phyloP scores from a whole-genome alignment of 2,113 vertebrate genomes.

The Nesoenas mayeri region DNA sequence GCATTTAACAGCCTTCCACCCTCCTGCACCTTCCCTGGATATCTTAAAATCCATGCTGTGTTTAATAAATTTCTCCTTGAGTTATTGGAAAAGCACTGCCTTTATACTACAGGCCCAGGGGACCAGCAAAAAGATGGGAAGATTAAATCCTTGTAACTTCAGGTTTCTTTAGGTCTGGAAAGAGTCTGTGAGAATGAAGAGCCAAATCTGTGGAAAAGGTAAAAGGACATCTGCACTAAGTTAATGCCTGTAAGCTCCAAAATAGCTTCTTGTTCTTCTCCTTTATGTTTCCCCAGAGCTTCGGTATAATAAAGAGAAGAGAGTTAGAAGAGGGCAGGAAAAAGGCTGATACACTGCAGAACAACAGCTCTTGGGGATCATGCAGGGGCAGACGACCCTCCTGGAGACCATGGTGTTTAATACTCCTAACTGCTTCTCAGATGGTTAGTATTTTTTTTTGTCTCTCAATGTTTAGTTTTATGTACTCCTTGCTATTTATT shows the following conservation, averaged over 20 bases:
- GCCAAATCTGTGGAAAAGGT: not conserved
- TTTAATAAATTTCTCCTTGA: conserved; percentile 5
- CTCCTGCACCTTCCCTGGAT: not conserved
- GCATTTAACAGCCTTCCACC: not conserved
- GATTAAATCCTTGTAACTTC: not conserved
- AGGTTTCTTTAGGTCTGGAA: not conserved
- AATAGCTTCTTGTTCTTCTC: not conserved
- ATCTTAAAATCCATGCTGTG: not conserved
- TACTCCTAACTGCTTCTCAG: not conserved
- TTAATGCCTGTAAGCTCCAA: not conserved
- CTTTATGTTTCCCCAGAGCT: not conserved
- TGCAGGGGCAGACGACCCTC: not conserved
- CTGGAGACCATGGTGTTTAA: not conserved
- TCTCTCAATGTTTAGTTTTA: not conserved
- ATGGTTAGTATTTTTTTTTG: not conserved
- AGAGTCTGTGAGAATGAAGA: not conserved
- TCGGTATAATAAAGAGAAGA: not conserved
- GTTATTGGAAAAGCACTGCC: not conserved
- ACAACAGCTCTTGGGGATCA: not conserved
- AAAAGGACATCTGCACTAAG: not conserved
- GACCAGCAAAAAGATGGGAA: not conserved
- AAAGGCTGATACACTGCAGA: not conserved
- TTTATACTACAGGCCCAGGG: not conserved
- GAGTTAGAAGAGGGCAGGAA: not conserved
- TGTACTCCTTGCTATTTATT: not conserved